Evolutionary conservation across 2,797 vertebrate genomes (phyloP), one percentile per base, ranked within the genome.

Genomic region (Mormyrops attenuatus): DNA sequence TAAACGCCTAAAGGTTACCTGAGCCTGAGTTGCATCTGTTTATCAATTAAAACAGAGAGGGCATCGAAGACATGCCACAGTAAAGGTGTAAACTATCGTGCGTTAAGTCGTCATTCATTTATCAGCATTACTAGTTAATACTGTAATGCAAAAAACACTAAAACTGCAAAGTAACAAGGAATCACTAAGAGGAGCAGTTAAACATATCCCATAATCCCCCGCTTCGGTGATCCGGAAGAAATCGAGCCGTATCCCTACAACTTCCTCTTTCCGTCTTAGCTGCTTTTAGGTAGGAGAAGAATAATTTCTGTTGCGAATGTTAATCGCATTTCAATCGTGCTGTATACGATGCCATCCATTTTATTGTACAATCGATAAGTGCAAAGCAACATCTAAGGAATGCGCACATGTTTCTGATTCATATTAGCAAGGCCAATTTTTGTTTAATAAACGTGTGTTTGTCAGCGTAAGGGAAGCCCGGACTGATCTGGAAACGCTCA

Each of bases 191-290:
- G 5, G n/a, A 41, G 17, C 55, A 1, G 30, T 38, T 38, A 73
- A 2, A 73, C 6, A 47, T 47, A 44, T 93, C 94, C 94, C 94
- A 93, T 89, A 20, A 91, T 17, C 11, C 93, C 77, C 26, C 13
- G 52, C 49, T 88, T 1, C 0, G 15, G 84, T 73, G 94, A 93
- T 92, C 96, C 96, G 96, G 96, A 96, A 96, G 95, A 96, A 96
- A 95, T 94, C 89, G 91, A 89, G 2, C 0, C 53, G 4, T 15
- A 8, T 6, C 41, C 60, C 88, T 88, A 88, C 0, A 11, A 90
- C 96, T 96, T 97, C 95, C 96, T 96, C 96, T 96, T 96, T 95
- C 93, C 94, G 94, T 95, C 95, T 52, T 52, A 94, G 88, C 95
- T 94, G 95, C 93, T 94, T 96, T 95, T 95, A 96, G 96, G 96